A percentile compares a stretch with the other conserved stretches of the same genome.
Conservation (phyloP, 2,888 invertebrate genomes). For the Apoderus coryli region DNA sequence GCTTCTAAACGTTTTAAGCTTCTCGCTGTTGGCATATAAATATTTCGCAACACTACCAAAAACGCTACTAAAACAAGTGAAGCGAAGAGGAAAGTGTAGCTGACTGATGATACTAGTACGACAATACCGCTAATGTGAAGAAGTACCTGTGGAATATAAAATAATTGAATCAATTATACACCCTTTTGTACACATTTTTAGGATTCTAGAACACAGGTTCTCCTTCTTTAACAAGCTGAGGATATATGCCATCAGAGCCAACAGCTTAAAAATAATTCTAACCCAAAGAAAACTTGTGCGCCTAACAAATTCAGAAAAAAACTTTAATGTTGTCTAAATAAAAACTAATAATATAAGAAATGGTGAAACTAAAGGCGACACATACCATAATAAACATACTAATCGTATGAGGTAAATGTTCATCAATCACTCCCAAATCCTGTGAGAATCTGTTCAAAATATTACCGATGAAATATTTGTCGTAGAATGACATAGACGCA, state of each 20-base stretch:
- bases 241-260: too few relatives aligned
- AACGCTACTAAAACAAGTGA: conserved; percentile 14
- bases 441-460: conserved; percentile 25
- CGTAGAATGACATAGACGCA: conserved; percentile 24
- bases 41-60: conserved; percentile 14
- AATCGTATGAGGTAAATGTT: conserved; percentile 19
- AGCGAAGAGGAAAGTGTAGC: conserved; percentile 32
- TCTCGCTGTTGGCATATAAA: conserved; percentile 21
- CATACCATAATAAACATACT: conserved; percentile 17
- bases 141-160: conserved; percentile 15
- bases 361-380: too few relatives aligned
- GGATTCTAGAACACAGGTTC: too few relatives aligned
- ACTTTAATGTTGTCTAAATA: too few relatives aligned
- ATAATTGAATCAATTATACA: too few relatives aligned
- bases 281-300: too few relatives aligned
- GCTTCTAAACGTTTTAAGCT: conserved; percentile 21
- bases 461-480: conserved; percentile 24
- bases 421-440: conserved; percentile 23
- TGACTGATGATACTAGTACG: conserved; percentile 34
- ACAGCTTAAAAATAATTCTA: background rate
- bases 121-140: conserved; percentile 25
- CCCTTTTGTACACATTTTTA: too few relatives aligned
- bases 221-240: too few relatives aligned
- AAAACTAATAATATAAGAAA: too few relatives aligned
- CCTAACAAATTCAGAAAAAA: too few relatives aligned